Percentiles rank a stretch among this genome's conserved stretches.
These are phyloP conservation scores for Marasmarcha lunaedactyla DNA, from an alignment of 2,888 invertebrate species.

Conservation along the genomic window DNA sequence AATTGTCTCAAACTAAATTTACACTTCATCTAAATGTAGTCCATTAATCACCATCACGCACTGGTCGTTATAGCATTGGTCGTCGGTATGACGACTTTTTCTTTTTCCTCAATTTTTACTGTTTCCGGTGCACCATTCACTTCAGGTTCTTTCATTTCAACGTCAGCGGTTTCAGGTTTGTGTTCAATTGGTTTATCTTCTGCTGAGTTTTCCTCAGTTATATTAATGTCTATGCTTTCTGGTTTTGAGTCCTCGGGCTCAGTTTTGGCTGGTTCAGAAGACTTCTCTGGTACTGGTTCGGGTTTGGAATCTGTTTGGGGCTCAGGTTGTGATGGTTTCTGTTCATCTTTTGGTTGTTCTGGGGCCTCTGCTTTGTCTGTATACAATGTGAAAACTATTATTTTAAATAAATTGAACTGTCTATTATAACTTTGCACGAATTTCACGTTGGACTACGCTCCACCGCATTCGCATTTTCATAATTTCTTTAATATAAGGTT, in stretches of 20 bases:
- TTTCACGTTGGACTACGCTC: no score
- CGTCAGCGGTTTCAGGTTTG: conserved; percentile 4
- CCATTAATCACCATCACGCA: no score
- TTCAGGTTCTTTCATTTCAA: no score
- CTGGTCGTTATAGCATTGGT: no score
- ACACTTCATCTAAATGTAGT: neutral
- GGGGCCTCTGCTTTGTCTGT: conserved; percentile 20
- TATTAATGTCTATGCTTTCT: conserved; percentile 42
- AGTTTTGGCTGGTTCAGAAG: no score
- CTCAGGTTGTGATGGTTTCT: conserved; percentile 14
- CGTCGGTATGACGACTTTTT: no score
- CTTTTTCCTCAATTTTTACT: no score
- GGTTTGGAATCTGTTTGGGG: conserved; percentile 21
- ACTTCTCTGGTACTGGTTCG: conserved; percentile 10
- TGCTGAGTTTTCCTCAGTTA: conserved; percentile 29
- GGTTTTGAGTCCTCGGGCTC: conserved; percentile 27
- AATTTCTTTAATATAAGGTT: no score
- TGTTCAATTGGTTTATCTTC: conserved; percentile 10
- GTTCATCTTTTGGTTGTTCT: conserved; percentile 8
- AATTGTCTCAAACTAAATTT: neutral
- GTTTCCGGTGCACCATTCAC: no score
- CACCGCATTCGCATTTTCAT: no score
- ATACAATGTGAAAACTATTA: no score
- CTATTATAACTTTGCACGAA: conserved; percentile 11
- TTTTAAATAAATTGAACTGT: no score